phyloP scores from a whole-genome alignment of 2,888 invertebrate species.

The Amorpha juglandis region DNA sequence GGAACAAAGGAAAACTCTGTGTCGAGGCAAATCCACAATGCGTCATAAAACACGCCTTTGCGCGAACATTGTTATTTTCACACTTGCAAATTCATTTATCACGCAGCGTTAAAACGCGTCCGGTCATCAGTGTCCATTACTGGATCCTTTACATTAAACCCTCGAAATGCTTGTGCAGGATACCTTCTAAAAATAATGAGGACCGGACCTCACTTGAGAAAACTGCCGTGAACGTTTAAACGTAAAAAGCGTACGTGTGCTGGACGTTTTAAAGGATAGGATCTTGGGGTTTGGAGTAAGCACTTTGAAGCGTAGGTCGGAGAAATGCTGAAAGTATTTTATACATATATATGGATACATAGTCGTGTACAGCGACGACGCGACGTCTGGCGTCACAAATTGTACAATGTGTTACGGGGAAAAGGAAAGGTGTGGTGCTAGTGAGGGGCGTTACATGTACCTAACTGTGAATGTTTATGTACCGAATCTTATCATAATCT shows the following conservation, averaged over 20 bases:
- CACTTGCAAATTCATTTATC: conserved; percentile 25
- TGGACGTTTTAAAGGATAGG: conserved; percentile 64
- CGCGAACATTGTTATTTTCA: conserved; percentile 3
- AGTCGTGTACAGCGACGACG: background rate
- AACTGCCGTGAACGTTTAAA: conserved; percentile 43
- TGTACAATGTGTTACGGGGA: background rate
- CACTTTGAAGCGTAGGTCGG: conserved; percentile 11
- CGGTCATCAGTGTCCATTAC: conserved; percentile 29
- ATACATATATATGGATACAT: background rate
- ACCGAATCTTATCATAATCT: too few species aligned
- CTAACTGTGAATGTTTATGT: too few species aligned
- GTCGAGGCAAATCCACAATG: background rate
- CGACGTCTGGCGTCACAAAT: too few species aligned
- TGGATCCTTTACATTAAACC: conserved; percentile 26
- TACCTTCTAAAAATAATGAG: conserved; percentile 69
- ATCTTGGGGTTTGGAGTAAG: conserved; percentile 41
- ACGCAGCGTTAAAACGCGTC: conserved; percentile 26
- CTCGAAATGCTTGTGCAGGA: conserved; percentile 50
- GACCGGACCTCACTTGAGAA: conserved; percentile 65
- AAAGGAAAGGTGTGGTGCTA: background rate
- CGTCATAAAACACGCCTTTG: background rate
- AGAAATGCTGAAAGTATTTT: conserved; percentile 3
- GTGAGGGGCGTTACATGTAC: too few species aligned
- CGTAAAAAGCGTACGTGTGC: conserved; percentile 61
- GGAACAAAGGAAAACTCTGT: background rate